A percentile compares a stretch with the other conserved stretches of the same genome.
These are phyloP conservation scores for Xenopus borealis DNA, from an alignment of 2,113 vertebrate species.

Conservation along the genomic window DNA sequence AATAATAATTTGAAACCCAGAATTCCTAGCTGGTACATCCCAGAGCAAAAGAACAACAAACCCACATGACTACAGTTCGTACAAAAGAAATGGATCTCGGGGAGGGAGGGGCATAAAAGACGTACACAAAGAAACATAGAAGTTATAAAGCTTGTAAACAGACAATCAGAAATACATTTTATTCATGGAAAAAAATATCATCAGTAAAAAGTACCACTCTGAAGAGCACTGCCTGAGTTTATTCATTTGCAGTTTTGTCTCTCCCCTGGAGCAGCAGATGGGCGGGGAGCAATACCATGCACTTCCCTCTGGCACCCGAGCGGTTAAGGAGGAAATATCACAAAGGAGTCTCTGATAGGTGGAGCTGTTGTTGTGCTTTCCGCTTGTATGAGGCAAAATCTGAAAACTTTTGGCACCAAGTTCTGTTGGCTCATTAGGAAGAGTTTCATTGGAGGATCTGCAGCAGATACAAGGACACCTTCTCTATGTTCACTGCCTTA, in stretches of 20 bases:
- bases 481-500: too few relatives aligned
- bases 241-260: slow-evolving; percentile 53
- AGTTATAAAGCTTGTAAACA: slow-evolving; percentile 82
- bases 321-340: slow-evolving; percentile 65
- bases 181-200: slow-evolving; percentile 82
- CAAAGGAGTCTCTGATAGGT: slow-evolving; percentile 57
- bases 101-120: slow-evolving; percentile 61
- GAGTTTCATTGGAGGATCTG: too few relatives aligned
- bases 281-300: slow-evolving; percentile 36
- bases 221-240: slow-evolving; percentile 78
- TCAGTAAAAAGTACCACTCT: slow-evolving; percentile 88
- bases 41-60: slow-evolving; percentile 60
- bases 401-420: slow-evolving; percentile 91
- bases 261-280: background rate
- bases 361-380: slow-evolving; percentile 73
- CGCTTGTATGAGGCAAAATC: slow-evolving; percentile 70
- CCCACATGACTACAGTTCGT: slow-evolving; percentile 60
- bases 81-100: slow-evolving; percentile 68
- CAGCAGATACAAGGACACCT: too few relatives aligned
- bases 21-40: slow-evolving; percentile 59
- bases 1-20: slow-evolving; percentile 53
- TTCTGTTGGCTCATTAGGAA: slow-evolving; percentile 45
- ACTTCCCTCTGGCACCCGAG: slow-evolving; percentile 47
- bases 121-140: slow-evolving; percentile 62
- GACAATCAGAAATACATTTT: slow-evolving; percentile 78